Evolutionary conservation across 2,113 vertebrate genomes (phyloP).

Genomic region (Pipa parva): DNA sequence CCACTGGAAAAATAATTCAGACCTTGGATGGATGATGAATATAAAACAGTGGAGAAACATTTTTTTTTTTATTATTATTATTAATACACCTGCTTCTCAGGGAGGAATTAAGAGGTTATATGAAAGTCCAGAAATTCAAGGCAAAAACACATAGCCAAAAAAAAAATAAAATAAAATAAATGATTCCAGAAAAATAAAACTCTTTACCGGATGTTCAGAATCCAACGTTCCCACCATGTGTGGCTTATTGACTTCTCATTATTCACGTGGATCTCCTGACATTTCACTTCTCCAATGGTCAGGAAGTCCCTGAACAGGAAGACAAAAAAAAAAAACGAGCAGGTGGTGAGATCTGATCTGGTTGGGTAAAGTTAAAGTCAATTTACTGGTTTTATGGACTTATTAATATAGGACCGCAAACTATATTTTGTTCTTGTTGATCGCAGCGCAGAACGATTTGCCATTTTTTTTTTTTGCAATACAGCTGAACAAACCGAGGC

Average conservation of each 20-base stretch:
- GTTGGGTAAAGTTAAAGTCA: conserved; percentile 16
- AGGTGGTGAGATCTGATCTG: conserved; percentile 33
- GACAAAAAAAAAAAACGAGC: conserved; percentile 1
- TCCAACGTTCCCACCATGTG: conserved; percentile 12
- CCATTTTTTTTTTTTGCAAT: conserved; percentile 6
- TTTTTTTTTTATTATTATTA: background rate
- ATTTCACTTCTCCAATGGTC: conserved; percentile 14
- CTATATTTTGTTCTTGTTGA: conserved; percentile 5
- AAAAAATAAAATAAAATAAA: background rate
- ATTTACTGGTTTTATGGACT: conserved; percentile 17
- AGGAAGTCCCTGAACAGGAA: conserved; percentile 25
- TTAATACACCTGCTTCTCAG: background rate
- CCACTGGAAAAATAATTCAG: background rate
- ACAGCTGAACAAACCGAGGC: conserved; percentile 5
- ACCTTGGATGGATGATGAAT: no score
- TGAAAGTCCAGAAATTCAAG: background rate
- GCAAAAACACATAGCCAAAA: background rate
- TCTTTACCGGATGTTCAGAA: conserved; percentile 12
- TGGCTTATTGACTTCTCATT: conserved; percentile 14
- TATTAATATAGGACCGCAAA: conserved; percentile 5
- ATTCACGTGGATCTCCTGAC: conserved; percentile 23
- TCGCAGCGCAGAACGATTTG: background rate
- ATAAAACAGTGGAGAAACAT: background rate
- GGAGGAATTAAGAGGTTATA: background rate
- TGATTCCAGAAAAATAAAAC: conserved; percentile 6